Evolutionary conservation across 2,113 vertebrate genomes (phyloP).

Genomic region (Chaetodon trifascialis): DNA sequence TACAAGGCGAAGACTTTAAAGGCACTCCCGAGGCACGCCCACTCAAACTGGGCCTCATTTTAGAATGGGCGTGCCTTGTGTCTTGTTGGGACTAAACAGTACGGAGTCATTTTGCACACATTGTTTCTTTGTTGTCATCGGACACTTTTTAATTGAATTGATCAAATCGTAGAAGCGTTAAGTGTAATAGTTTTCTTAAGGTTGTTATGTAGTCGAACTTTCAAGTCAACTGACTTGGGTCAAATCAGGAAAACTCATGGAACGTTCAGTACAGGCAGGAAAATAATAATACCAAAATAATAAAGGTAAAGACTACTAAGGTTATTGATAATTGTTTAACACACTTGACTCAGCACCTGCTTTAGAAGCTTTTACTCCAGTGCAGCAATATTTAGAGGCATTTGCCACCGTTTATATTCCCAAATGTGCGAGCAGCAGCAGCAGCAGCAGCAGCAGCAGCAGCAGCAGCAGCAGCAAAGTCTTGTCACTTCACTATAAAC

Average conservation of each 20-base stretch:
- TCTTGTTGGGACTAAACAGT: background rate
- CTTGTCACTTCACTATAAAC: fast-evolving
- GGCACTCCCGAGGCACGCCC: background rate
- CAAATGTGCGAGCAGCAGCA: background rate
- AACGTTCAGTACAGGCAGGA: background rate
- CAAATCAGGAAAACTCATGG: background rate
- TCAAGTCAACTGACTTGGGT: background rate
- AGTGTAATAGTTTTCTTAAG: too few species aligned
- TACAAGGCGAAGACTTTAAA: background rate
- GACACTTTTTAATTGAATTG: background rate
- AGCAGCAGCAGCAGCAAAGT: background rate
- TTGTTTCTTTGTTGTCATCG: background rate
- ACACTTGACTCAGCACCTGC: background rate
- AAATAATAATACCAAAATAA: background rate
- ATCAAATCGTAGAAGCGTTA: too few species aligned
- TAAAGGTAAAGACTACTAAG: too few species aligned
- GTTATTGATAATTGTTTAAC: too few species aligned
- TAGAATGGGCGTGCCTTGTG: background rate
- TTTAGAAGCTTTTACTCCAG: too few species aligned
- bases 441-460: too few species aligned
- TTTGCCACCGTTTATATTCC: background rate
- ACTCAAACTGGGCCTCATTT: background rate
- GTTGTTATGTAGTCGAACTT: background rate
- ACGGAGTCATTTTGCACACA: background rate
- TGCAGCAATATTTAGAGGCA: background rate